Evolutionary conservation across 2,888 invertebrate genomes (phyloP), one percentile per base, ranked within the genome.

Genomic region (Bembecia ichneumoniformis): DNA sequence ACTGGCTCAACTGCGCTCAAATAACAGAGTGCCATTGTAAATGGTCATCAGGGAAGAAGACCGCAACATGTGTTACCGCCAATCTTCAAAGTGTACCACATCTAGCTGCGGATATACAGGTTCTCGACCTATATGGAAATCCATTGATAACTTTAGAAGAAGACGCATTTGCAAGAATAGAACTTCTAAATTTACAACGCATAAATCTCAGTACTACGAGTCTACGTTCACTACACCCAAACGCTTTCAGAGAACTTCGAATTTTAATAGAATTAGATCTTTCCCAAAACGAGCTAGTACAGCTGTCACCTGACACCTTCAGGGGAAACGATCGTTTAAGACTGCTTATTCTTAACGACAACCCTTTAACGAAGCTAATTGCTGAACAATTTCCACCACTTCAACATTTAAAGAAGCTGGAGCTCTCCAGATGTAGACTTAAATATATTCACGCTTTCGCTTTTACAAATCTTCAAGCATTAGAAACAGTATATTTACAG

Each of bases 1-100:
- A 96, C 76, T 96, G 95, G 95, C 92, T 94, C 48, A 94, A 93
- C 76, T 96, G 96, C 75, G 94, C 93, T 56, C 88, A 91, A 49
- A 77, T 86, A 49, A 57, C 72, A 58, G 91, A 93, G 62, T 96
- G 96, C 74, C 91, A 92, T 63, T 96, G 96, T 90, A 96, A 95
- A 82, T 96, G 96, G 96, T 93, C 94, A 3, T 94, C 94, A 46
- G 96, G 96, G 49, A 96, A 96, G 77, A 95, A 95, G 76, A 94
- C 95, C 3, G 96, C 96, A 9, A 89, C 94, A 46, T 97, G 96
- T 77, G 90, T 91, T 52, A 91, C 93, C 55, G 92, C 93, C 36
- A 92, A 93, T 15, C 88, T 96, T 54, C 91, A 90, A 49, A 87
- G 90, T 48, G 88, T 96, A 35, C 96, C 96, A 40, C 68, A 71